phyloP scores from a whole-genome alignment of 2,888 invertebrate species.

The Polymixis flavicincta region DNA sequence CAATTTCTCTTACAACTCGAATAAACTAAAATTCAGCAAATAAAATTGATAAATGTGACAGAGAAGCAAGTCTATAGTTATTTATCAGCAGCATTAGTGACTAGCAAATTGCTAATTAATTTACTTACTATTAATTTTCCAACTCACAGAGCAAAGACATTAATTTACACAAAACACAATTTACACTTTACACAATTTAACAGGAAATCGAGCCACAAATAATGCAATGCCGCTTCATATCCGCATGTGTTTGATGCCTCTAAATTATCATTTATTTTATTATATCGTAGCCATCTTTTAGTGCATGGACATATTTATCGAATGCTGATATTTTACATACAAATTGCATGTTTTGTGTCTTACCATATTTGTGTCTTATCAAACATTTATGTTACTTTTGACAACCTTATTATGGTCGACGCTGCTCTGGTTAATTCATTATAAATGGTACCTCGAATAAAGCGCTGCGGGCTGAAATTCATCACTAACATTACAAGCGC shows the following conservation, averaged over 20 bases:
- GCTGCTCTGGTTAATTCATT: background rate
- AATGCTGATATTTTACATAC: constrained; percentile 70
- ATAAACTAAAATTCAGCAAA: background rate
- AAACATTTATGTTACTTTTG: constrained; percentile 48
- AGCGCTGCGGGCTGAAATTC: background rate
- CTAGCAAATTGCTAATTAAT: background rate
- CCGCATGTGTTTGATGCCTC: constrained; percentile 76
- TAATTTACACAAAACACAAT: constrained; percentile 30
- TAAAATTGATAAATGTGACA: background rate
- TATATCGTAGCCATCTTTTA: constrained; percentile 73
- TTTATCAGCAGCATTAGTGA: background rate
- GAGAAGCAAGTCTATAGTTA: background rate
- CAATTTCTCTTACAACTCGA: background rate
- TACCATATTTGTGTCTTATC: constrained; percentile 56
- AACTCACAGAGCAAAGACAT: background rate
- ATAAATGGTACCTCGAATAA: background rate
- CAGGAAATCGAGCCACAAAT: constrained; percentile 80
- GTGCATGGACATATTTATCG: constrained; percentile 76
- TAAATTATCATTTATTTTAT: constrained; percentile 72
- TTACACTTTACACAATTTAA: constrained; percentile 37
- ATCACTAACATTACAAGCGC: constrained; percentile 1
- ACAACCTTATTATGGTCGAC: constrained; percentile 55
- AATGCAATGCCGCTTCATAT: constrained; percentile 81
- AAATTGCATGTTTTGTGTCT: constrained; percentile 84
- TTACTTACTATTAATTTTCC: background rate